phyloP scores from a whole-genome alignment of 2,113 vertebrate species.

The Centrocercus urophasianus region DNA sequence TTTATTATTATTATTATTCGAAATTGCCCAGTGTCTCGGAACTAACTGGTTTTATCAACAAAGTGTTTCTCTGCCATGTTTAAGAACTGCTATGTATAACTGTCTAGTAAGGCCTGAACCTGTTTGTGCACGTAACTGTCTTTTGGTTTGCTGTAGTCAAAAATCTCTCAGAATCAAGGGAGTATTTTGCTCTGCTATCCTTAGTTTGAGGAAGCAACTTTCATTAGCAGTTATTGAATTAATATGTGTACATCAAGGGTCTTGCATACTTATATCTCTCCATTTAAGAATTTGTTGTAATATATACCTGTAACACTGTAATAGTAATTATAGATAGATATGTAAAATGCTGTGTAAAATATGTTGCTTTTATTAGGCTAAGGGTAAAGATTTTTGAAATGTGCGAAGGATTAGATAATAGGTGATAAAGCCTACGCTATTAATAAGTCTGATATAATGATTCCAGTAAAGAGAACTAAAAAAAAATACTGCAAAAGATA shows the following conservation, averaged over 20 bases:
- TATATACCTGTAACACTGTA: background rate
- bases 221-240: background rate
- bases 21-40: constrained; percentile 14
- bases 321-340: background rate
- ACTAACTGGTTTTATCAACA: background rate
- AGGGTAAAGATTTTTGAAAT: background rate
- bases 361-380: background rate
- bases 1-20: background rate
- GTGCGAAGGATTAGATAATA: background rate
- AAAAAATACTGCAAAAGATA: background rate
- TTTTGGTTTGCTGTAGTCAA: background rate
- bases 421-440: fast-evolving
- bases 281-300: constrained; percentile 5
- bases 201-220: background rate
- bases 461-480: background rate
- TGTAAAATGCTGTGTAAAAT: background rate
- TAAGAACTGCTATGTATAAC: background rate
- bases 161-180: background rate
- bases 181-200: background rate
- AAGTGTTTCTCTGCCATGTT: constrained; percentile 8
- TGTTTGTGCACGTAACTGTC: background rate
- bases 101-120: background rate
- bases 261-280: background rate
- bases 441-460: background rate
- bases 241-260: background rate